Conservation (phyloP, 2,888 invertebrate genomes). For the Netelia virgata region DNA sequence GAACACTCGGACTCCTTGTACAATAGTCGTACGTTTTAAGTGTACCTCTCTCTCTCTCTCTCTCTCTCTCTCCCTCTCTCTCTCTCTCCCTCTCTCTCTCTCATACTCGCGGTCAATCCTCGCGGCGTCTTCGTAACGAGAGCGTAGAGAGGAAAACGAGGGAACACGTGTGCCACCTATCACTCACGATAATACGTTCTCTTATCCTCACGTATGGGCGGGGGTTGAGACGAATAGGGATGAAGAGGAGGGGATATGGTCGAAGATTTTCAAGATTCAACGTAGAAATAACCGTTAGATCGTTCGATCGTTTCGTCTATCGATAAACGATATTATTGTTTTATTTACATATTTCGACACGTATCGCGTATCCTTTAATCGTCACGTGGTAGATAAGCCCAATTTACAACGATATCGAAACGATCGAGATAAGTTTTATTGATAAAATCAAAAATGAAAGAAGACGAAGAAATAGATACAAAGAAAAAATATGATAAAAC, state of each 20-base stretch:
- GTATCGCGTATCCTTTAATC: not conserved
- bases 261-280: constrained; percentile 7
- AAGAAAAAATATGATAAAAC: too few species aligned
- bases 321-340: too few species aligned
- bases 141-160: constrained; percentile 10
- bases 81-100: constrained; percentile 11
- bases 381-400: not conserved
- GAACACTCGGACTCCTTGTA: not conserved
- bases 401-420: not conserved
- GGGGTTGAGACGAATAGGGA: not conserved
- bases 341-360: not conserved
- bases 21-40: constrained; percentile 25
- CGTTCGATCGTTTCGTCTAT: not conserved
- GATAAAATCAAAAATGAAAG: not conserved
- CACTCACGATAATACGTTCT: constrained; percentile 41
- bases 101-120: not conserved
- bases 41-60: constrained; percentile 24
- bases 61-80: not conserved
- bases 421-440: not conserved
- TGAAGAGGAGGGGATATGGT: not conserved
- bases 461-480: too few species aligned
- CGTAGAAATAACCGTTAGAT: constrained; percentile 8
- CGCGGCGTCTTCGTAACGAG: not conserved
- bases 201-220: constrained; percentile 8
- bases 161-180: constrained; percentile 49